Conservation (phyloP, 2,113 vertebrate genomes). For the Hydrolagus affinis region DNA sequence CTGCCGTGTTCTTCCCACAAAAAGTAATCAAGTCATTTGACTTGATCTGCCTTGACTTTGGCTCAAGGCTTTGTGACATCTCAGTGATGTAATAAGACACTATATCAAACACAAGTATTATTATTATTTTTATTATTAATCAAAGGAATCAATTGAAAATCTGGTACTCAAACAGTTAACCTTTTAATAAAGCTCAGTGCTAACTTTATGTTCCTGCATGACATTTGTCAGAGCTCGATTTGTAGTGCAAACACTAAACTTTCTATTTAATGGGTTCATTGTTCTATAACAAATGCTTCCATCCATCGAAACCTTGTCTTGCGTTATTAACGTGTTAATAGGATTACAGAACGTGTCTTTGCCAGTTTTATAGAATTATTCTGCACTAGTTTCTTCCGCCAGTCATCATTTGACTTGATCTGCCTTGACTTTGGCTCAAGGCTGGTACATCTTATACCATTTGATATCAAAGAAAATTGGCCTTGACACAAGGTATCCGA, state of each 20-base stretch:
- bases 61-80: too few relatives aligned
- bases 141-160: too few relatives aligned
- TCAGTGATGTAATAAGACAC: too few relatives aligned
- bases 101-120: too few relatives aligned
- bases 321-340: neutral
- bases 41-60: too few relatives aligned
- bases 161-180: neutral
- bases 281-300: neutral
- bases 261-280: neutral
- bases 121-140: too few relatives aligned
- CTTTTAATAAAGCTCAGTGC: neutral
- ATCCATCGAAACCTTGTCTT: neutral
- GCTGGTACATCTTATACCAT: neutral
- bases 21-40: too few relatives aligned
- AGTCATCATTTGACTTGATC: neutral
- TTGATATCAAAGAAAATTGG: too few relatives aligned
- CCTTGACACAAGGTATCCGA: too few relatives aligned
- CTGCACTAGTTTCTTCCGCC: neutral
- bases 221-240: neutral
- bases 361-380: neutral
- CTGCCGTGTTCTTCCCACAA: too few relatives aligned
- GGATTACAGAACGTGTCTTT: neutral
- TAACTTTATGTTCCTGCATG: neutral
- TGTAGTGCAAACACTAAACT: neutral
- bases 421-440: constrained; percentile 5